Evolutionary conservation across 2,113 vertebrate species (phyloP).

Genomic region (Pterophyllum scalare): DNA sequence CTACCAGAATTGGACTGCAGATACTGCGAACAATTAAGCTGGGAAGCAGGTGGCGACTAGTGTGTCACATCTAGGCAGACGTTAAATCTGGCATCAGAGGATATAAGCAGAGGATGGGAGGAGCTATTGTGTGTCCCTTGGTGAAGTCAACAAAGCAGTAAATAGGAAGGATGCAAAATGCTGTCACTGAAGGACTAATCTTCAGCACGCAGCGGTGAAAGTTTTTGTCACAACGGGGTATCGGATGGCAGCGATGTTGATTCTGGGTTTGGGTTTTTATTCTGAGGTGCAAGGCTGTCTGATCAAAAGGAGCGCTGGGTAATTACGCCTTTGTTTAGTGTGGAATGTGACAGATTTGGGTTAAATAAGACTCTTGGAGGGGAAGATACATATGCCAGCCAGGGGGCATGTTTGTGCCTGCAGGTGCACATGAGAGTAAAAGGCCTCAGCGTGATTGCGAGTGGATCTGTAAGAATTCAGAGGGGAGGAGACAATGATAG

Average conservation of each 20-base stretch:
- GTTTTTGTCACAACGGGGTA: constrained; percentile 8
- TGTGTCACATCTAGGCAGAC: constrained; percentile 41
- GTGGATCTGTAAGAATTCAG: not conserved
- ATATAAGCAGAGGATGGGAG: constrained; percentile 15
- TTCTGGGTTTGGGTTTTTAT: constrained; percentile 5
- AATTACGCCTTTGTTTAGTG: constrained; percentile 32
- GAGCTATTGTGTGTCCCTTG: not conserved
- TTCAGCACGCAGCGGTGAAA: constrained; percentile 18
- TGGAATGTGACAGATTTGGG: constrained; percentile 59
- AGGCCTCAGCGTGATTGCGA: not conserved
- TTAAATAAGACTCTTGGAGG: constrained; percentile 41
- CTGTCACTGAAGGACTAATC: not conserved
- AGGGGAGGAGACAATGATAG: not conserved
- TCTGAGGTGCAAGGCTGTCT: constrained; percentile 14
- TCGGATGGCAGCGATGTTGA: not conserved
- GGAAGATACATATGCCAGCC: constrained; percentile 5
- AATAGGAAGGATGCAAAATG: not conserved
- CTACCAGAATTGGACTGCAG: constrained; percentile 21
- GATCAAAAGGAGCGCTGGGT: constrained; percentile 35
- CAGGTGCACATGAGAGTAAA: constrained; percentile 36
- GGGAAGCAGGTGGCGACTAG: constrained; percentile 40
- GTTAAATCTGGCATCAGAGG: constrained; percentile 20
- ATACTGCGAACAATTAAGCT: constrained; percentile 51
- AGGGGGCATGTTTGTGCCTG: constrained; percentile 12
- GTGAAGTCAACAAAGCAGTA: constrained; percentile 16